Conservation (phyloP, 2,888 invertebrate genomes). For the Branchinecta sandiegonensis region DNA sequence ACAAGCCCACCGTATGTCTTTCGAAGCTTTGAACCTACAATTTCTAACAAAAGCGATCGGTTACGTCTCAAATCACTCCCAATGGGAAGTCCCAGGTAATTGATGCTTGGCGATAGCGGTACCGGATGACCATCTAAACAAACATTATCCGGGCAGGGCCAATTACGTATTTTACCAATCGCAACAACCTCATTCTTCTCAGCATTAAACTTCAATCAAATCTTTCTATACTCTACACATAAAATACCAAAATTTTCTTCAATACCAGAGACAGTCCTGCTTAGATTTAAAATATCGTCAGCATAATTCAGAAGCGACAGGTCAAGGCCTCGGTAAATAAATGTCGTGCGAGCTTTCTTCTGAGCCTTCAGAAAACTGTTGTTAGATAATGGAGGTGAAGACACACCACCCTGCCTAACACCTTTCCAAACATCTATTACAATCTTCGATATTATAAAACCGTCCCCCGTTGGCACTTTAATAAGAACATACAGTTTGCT, state of each 20-base stretch:
- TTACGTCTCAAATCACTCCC: no score
- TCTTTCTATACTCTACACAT: background rate
- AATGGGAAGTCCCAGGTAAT: no score
- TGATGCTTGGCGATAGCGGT: no score
- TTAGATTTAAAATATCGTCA: background rate
- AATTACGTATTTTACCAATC: background rate
- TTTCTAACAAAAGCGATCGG: no score
- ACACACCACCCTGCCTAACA: no score
- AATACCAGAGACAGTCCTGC: background rate
- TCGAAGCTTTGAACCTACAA: no score
- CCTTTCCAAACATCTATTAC: no score
- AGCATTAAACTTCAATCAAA: background rate
- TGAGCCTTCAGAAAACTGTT: no score
- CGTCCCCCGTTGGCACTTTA: background rate
- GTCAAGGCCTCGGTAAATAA: slow-evolving; percentile 1
- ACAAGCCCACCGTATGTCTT: no score
- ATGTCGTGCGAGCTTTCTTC: background rate
- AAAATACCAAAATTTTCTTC: background rate
- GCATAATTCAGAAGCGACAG: background rate
- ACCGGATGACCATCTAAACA: no score
- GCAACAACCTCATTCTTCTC: slow-evolving; percentile 3
- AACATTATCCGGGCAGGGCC: no score
- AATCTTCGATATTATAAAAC: background rate
- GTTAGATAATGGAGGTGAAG: no score
- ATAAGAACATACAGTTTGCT: background rate